Conservation (phyloP, 2,113 vertebrate genomes). For the Sciurus niger region DNA sequence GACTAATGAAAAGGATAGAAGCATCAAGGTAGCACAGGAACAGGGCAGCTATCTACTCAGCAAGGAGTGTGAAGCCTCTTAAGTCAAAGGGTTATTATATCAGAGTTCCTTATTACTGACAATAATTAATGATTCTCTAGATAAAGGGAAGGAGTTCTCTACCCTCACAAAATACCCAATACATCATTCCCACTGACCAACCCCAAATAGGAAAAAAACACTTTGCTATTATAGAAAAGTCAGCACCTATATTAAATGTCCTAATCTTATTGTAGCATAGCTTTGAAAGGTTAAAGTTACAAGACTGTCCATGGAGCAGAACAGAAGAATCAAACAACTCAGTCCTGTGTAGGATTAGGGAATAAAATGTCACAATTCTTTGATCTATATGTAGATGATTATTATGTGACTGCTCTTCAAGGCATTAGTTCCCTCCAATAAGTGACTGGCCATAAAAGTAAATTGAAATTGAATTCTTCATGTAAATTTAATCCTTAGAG, state of each 20-base stretch:
- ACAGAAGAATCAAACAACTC: background rate
- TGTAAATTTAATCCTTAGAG: background rate
- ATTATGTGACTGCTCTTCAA: background rate
- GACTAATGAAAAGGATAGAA: background rate
- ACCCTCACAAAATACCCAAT: background rate
- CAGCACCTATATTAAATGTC: background rate
- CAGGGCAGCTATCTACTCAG: background rate
- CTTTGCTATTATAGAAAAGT: background rate
- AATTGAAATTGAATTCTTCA: background rate
- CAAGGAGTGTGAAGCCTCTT: background rate
- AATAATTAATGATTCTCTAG: background rate
- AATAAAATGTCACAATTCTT: background rate
- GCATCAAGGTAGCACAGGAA: background rate
- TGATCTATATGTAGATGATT: background rate
- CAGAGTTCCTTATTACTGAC: background rate
- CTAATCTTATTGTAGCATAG: background rate
- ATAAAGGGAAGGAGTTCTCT: background rate
- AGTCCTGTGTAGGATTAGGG: background rate
- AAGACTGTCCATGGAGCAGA: background rate
- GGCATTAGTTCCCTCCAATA: background rate
- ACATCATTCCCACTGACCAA: background rate
- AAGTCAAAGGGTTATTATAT: background rate
- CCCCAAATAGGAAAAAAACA: background rate
- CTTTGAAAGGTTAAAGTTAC: constrained; percentile 3
- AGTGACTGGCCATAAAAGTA: background rate